Percentiles rank a stretch among this genome's conserved stretches.
Conservation (phyloP, 2,888 invertebrate genomes). For the Nemotelus nigrinus region DNA sequence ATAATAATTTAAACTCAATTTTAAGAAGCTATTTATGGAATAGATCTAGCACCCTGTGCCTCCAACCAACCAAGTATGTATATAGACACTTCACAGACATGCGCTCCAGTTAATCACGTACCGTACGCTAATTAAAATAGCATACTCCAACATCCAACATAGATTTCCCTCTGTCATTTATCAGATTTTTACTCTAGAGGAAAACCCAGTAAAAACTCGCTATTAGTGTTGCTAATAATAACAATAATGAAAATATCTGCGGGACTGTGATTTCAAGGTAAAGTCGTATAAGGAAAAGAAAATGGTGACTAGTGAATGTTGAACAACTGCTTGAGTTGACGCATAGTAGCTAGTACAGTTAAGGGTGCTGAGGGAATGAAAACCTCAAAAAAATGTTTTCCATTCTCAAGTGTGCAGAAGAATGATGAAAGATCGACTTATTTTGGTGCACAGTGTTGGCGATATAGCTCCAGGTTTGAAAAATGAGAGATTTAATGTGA, state of each 20-base stretch:
- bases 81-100: neutral
- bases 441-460: too few relatives aligned
- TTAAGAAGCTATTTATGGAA: too few relatives aligned
- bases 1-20: too few relatives aligned
- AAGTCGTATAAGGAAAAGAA: slow-evolving; percentile 38
- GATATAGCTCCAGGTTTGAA: too few relatives aligned
- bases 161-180: slow-evolving; percentile 39
- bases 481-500: too few relatives aligned
- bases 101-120: slow-evolving; percentile 37
- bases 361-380: neutral
- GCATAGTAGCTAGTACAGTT: neutral
- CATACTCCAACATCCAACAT: slow-evolving; percentile 16
- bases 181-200: slow-evolving; percentile 36
- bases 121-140: slow-evolving; percentile 43
- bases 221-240: slow-evolving; percentile 21
- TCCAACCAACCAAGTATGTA: neutral
- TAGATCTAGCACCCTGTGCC: neutral
- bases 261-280: slow-evolving; percentile 38
- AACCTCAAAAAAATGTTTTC: neutral
- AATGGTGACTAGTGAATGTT: slow-evolving; percentile 27
- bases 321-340: neutral
- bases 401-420: too few relatives aligned
- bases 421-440: too few relatives aligned
- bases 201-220: slow-evolving; percentile 13
- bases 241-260: slow-evolving; percentile 20